phyloP scores from a whole-genome alignment of 53 echinoderm and acorn worm genomes.

The Stichopus horrens region DNA sequence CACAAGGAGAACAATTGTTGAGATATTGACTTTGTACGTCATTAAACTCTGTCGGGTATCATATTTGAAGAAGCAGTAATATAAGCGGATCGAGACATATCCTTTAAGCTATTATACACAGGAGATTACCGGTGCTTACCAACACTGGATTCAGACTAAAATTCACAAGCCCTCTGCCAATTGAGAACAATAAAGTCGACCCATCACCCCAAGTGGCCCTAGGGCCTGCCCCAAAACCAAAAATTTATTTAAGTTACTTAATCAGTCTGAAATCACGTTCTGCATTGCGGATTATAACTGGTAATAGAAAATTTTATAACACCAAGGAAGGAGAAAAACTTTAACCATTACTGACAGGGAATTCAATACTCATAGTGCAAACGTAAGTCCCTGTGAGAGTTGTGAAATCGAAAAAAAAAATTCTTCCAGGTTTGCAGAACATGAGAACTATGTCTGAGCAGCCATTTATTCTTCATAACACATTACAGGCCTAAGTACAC shows the following conservation, averaged over 20 bases:
- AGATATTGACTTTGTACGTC: no score
- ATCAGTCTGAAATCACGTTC: constrained; percentile 42
- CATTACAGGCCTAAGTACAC: no score
- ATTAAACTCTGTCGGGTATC: no score
- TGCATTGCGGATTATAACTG: not conserved
- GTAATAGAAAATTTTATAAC: not conserved
- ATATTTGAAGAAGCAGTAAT: no score
- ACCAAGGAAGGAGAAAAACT: not conserved
- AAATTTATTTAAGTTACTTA: constrained; percentile 36
- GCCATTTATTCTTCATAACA: no score
- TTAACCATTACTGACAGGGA: constrained; percentile 24
- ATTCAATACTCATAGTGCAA: constrained; percentile 22
- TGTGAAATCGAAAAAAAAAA: constrained; percentile 2
- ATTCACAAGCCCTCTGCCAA: not conserved
- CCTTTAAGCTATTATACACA: not conserved
- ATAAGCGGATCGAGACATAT: not conserved
- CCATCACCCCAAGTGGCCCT: constrained; percentile 30
- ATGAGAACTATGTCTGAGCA: no score
- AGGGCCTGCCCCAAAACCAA: constrained; percentile 20
- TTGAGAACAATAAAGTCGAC: constrained; percentile 28
- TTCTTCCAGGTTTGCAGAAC: no score
- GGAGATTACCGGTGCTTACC: not conserved
- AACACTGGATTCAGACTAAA: not conserved
- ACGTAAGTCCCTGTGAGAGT: constrained; percentile 28
- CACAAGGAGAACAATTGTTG: no score